Percentiles rank a stretch among this genome's conserved stretches.
Conservation (phyloP, 2,797 vertebrate genomes). For the Scarus forsteni region DNA sequence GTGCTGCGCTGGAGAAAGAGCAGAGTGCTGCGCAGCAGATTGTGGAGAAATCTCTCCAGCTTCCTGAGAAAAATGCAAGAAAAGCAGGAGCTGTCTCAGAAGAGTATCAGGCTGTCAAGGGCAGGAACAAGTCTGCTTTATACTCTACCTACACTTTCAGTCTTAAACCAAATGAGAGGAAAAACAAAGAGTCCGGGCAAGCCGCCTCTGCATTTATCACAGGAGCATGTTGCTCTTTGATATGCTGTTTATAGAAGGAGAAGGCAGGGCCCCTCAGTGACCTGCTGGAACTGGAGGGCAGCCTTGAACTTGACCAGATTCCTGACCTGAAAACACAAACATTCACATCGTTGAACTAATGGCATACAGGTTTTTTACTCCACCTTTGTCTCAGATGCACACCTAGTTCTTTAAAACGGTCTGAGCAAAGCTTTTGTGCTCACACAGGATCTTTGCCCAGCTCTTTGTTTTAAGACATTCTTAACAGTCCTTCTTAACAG, state of each 20-base stretch:
- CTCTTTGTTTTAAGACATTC: not conserved
- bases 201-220: slow-evolving; percentile 60
- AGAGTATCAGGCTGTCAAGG: slow-evolving; percentile 42
- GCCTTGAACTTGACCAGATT: slow-evolving; percentile 67
- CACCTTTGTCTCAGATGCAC: not conserved
- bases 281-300: slow-evolving; percentile 61
- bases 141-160: slow-evolving; percentile 21
- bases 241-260: slow-evolving; percentile 70
- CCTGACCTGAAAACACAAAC: slow-evolving; percentile 42
- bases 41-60: slow-evolving; percentile 55
- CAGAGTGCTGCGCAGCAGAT: slow-evolving; percentile 38
- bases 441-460: not conserved
- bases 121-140: slow-evolving; percentile 49
- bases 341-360: slow-evolving; percentile 14
- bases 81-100: slow-evolving; percentile 49
- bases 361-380: slow-evolving; percentile 3
- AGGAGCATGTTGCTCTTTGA: slow-evolving; percentile 53
- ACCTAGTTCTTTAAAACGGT: not conserved
- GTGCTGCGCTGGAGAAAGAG: slow-evolving; percentile 80
- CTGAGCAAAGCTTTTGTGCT: too few relatives aligned
- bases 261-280: slow-evolving; percentile 55
- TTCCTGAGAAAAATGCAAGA: slow-evolving; percentile 66
- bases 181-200: slow-evolving; percentile 60
- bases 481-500: slow-evolving; percentile 26
- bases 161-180: slow-evolving; percentile 24